A percentile compares a stretch with the other conserved stretches of the same genome.
Evolutionary conservation across 1,140 invertebrate genomes (phyloP).

Genomic region (Dendroctonus ponderosae): DNA sequence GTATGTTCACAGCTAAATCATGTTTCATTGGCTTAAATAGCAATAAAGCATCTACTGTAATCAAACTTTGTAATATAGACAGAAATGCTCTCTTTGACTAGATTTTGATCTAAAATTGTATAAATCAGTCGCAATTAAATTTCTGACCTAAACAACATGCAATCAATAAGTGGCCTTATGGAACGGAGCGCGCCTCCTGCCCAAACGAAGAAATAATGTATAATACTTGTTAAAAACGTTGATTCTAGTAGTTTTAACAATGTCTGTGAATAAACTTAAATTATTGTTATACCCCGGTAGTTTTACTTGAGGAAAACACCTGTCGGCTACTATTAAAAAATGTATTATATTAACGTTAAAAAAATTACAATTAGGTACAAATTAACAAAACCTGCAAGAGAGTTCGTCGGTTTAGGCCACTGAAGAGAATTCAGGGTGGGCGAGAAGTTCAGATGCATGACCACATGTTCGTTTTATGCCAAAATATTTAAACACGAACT

Average conservation of each 20-base stretch:
- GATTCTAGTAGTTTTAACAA: conserved; percentile 22
- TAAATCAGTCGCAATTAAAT: too few relatives aligned
- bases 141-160: too few relatives aligned
- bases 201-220: conserved; percentile 4
- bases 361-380: conserved; percentile 4
- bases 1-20: too few relatives aligned
- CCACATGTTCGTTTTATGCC: neutral
- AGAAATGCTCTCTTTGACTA: neutral
- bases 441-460: too few relatives aligned
- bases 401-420: conserved; percentile 7
- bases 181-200: too few relatives aligned
- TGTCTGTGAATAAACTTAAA: conserved; percentile 27
- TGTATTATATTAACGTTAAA: conserved; percentile 14
- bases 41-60: too few relatives aligned
- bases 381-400: conserved; percentile 3
- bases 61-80: too few relatives aligned
- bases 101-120: neutral
- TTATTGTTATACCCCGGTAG: conserved; percentile 14
- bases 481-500: neutral
- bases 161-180: too few relatives aligned
- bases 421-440: neutral
- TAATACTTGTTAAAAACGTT: conserved; percentile 22
- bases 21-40: too few relatives aligned
- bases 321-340: conserved; percentile 8
- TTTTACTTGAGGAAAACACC: conserved; percentile 4